Percentiles rank a stretch among this genome's conserved stretches.
Evolutionary conservation across 2,797 vertebrate species (phyloP).

Genomic region (Enteromius afrohamiltoni): DNA sequence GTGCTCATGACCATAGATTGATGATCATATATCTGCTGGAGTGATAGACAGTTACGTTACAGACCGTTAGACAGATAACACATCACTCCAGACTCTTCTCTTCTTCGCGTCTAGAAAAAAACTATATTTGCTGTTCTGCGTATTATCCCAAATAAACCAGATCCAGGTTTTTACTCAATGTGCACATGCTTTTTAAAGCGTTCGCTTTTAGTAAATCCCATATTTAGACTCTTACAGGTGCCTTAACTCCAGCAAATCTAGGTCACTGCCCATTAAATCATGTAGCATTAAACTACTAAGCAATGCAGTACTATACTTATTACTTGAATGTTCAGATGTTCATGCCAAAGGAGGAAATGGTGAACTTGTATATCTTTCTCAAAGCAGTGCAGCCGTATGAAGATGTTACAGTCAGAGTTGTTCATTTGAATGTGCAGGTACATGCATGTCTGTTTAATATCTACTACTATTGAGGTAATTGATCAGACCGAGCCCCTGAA

Average conservation of each 20-base stretch:
- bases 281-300: slow-evolving; percentile 9
- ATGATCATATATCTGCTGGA: slow-evolving; percentile 30
- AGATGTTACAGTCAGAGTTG: slow-evolving; percentile 49
- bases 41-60: slow-evolving; percentile 37
- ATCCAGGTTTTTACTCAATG: not conserved
- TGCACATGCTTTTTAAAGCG: not conserved
- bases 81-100: slow-evolving; percentile 37
- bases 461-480: slow-evolving; percentile 29
- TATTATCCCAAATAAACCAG: slow-evolving; percentile 29
- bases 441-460: slow-evolving; percentile 48
- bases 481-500: slow-evolving; percentile 41
- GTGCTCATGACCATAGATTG: not conserved
- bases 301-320: slow-evolving; percentile 12
- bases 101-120: slow-evolving; percentile 39
- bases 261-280: not conserved
- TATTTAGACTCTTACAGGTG: slow-evolving; percentile 8
- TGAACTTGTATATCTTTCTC: not conserved
- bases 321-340: slow-evolving; percentile 47
- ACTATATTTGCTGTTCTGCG: slow-evolving; percentile 40
- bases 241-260: slow-evolving; percentile 9
- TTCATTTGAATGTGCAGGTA: slow-evolving; percentile 63
- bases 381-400: slow-evolving; percentile 32
- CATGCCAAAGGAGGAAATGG: slow-evolving; percentile 42
- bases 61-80: slow-evolving; percentile 34
- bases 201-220: not conserved